These are phyloP conservation scores for Telmatochromis sp. DNA, from an alignment of 2,113 vertebrate genomes.

Conservation along the genomic window DNA sequence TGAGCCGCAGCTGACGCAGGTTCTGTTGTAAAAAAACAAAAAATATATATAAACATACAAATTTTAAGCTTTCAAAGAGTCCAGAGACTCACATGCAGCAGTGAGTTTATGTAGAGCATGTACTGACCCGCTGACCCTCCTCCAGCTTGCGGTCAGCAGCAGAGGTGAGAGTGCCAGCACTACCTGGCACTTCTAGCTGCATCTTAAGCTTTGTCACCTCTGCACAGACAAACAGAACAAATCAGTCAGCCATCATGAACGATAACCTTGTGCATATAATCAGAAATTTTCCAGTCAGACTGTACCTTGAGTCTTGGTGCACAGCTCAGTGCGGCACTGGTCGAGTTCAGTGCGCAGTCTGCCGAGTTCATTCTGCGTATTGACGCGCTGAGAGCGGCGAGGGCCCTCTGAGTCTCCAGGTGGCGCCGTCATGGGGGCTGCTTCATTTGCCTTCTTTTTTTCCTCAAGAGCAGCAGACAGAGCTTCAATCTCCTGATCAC, in stretches of 20 bases:
- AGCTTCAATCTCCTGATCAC: conserved; percentile 82
- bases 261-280: neutral
- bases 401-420: conserved; percentile 1
- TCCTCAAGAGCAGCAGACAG: conserved; percentile 70
- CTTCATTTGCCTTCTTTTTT: conserved; percentile 33
- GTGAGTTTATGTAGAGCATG: neutral
- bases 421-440: rapidly evolving
- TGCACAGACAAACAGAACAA: conserved; percentile 34
- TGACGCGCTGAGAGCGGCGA: conserved; percentile 77
- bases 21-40: conserved; percentile 67
- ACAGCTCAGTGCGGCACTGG: conserved; percentile 72
- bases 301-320: conserved; percentile 69
- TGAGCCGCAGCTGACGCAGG: conserved; percentile 77
- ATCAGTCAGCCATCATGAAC: neutral
- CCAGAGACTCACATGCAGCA: neutral
- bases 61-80: neutral
- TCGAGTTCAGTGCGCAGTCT: conserved; percentile 69
- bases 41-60: neutral
- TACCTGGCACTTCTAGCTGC: conserved; percentile 72
- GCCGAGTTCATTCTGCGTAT: conserved; percentile 14
- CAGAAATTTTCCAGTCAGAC: neutral
- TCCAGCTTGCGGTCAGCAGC: conserved; percentile 86
- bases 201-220: conserved; percentile 78
- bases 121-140: conserved; percentile 84
- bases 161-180: conserved; percentile 66